These are phyloP conservation scores for Dasyurus viverrinus DNA, from an alignment of 2,113 vertebrate genomes.

Conservation along the genomic window DNA sequence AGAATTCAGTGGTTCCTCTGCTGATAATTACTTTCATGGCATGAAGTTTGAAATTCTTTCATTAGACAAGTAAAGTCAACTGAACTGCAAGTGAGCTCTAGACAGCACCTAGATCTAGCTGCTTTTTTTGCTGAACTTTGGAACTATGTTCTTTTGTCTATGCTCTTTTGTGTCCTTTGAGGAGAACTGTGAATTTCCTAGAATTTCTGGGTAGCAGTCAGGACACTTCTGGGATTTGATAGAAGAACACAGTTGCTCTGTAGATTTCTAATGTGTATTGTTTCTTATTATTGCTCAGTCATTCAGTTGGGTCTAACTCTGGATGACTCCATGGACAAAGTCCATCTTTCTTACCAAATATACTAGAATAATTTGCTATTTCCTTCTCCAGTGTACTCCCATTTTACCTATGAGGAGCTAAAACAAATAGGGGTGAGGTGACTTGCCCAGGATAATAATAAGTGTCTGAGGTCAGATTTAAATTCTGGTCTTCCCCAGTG, in stretches of 20 bases:
- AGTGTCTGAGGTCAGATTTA: neutral
- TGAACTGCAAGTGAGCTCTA: neutral
- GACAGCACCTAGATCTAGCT: neutral
- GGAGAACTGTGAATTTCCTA: neutral
- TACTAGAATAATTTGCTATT: neutral
- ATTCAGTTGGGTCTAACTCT: neutral
- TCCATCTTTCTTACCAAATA: neutral
- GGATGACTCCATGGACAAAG: neutral
- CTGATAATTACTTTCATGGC: neutral
- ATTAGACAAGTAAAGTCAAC: slow-evolving; percentile 21
- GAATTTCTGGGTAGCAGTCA: neutral
- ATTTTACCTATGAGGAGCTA: no score
- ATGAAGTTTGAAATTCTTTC: slow-evolving; percentile 10
- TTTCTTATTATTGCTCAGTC: neutral
- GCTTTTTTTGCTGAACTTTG: neutral
- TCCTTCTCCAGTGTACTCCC: neutral
- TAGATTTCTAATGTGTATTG: neutral
- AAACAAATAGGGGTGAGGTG: neutral
- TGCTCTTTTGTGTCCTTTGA: neutral
- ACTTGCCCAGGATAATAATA: neutral
- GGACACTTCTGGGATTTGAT: neutral
- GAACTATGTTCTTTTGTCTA: neutral
- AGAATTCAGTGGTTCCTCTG: neutral
- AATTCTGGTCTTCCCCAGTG: neutral
- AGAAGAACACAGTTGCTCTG: neutral